phyloP scores from a whole-genome alignment of 2,797 vertebrate species.

The Betta splendens region DNA sequence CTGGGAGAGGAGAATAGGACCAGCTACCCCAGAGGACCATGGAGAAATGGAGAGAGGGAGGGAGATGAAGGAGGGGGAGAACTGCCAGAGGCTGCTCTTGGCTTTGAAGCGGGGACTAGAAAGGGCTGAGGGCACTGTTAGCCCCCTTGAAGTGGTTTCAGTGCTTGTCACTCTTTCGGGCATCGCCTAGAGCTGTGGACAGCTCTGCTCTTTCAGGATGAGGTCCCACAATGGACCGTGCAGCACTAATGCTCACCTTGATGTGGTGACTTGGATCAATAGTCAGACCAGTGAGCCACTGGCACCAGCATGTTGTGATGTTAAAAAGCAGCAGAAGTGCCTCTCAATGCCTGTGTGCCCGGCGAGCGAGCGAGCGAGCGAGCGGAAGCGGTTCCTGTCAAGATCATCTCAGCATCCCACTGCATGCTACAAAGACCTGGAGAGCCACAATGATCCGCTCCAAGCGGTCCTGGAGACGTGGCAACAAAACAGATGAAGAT shows the following conservation, averaged over 20 bases:
- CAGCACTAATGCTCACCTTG: conserved; percentile 77
- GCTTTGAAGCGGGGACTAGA: conserved; percentile 82
- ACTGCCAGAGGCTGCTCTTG: conserved; percentile 77
- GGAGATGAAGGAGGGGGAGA: conserved; percentile 52
- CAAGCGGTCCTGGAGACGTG: conserved; percentile 27
- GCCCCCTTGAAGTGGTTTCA: conserved; percentile 82
- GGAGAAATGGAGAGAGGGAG: conserved; percentile 53
- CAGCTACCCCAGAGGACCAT: conserved; percentile 71
- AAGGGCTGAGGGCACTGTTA: conserved; percentile 79
- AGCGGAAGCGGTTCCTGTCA: conserved; percentile 69
- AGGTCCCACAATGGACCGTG: conserved; percentile 76
- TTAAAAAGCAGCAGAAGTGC: conserved; percentile 71
- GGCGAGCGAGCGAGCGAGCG: conserved; percentile 51
- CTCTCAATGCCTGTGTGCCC: conserved; percentile 46
- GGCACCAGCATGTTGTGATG: conserved; percentile 77
- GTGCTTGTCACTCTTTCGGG: conserved; percentile 80
- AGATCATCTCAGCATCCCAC: conserved; percentile 59
- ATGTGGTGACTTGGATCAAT: conserved; percentile 84
- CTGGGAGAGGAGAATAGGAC: conserved; percentile 75
- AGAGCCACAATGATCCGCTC: conserved; percentile 49
- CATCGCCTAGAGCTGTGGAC: conserved; percentile 79
- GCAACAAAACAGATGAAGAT: conserved; percentile 12
- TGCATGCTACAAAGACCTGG: conserved; percentile 65
- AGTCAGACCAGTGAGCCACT: conserved; percentile 76
- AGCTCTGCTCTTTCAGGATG: conserved; percentile 76